Conservation (phyloP, 2,113 vertebrate genomes). For the Otis tarda region DNA sequence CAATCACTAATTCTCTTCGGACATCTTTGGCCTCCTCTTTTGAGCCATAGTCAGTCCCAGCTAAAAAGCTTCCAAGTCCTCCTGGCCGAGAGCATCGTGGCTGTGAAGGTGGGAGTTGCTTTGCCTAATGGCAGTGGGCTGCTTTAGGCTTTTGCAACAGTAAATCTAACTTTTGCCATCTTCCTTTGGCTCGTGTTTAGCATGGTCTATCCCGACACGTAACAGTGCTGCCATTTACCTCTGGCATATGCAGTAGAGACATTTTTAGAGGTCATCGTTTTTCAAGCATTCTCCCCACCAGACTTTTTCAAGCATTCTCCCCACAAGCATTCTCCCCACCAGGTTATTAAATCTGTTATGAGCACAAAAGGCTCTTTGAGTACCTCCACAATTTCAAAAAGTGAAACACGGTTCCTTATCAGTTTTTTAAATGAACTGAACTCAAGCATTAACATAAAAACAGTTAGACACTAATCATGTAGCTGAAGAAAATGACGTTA, state of each 20-base stretch:
- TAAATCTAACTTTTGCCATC: not conserved
- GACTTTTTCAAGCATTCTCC: not conserved
- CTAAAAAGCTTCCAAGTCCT: not conserved
- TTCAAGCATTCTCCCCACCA: not conserved
- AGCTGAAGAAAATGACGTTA: slow-evolving; percentile 42
- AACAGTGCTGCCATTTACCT: not conserved
- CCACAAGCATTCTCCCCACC: not conserved
- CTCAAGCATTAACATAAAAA: slow-evolving; percentile 54
- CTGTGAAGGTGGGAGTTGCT: not conserved
- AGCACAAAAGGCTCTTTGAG: slow-evolving; percentile 17
- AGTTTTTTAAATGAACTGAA: slow-evolving; percentile 39
- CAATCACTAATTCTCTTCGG: not conserved
- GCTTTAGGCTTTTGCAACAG: not conserved
- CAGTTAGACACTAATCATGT: slow-evolving; percentile 58
- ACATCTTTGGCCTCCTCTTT: not conserved
- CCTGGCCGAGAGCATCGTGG: fast-evolving
- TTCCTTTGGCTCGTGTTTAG: not conserved
- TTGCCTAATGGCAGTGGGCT: not conserved
- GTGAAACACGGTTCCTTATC: slow-evolving; percentile 40
- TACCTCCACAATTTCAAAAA: slow-evolving; percentile 36
- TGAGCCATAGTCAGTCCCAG: not conserved
- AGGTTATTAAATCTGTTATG: not conserved
- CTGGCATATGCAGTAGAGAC: not conserved
- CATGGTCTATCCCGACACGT: not conserved
- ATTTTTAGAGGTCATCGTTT: not conserved